These are phyloP conservation scores for Ambastaia sidthimunki DNA, from an alignment of 2,797 vertebrate genomes.

Conservation along the genomic window DNA sequence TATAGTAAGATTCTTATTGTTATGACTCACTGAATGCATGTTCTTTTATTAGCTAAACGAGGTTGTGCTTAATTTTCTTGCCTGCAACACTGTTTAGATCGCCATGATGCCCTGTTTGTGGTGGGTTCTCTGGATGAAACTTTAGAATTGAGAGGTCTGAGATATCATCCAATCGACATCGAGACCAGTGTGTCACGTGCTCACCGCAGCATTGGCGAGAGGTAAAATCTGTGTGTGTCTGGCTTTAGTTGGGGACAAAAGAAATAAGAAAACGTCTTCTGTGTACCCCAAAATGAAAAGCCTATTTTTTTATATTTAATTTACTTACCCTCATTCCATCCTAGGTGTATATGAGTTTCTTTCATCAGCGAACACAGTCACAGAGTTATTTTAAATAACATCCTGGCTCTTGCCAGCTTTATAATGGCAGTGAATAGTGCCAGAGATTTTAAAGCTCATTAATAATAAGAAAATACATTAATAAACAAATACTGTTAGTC, in stretches of 20 bases:
- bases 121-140: constrained; percentile 97
- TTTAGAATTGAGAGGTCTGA: constrained; percentile 91
- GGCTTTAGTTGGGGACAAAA: background rate
- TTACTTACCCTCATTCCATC: no score
- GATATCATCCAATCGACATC: constrained; percentile 96
- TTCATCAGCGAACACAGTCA: no score
- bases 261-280: no score
- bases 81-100: constrained; percentile 76
- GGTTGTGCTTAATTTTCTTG: constrained; percentile 1
- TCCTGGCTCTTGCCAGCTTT: no score
- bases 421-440: no score
- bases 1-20: background rate
- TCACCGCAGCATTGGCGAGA: constrained; percentile 97
- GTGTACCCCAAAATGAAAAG: no score
- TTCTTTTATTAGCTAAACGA: background rate
- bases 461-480: background rate
- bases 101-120: constrained; percentile 97
- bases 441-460: background rate
- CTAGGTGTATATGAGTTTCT: no score
- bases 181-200: constrained; percentile 94
- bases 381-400: no score
- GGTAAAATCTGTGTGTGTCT: constrained; percentile 74
- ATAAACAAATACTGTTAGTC: no score
- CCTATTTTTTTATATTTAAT: no score
- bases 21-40: background rate